phyloP scores from a whole-genome alignment of 2,888 invertebrate species.

The Hermaeophaga mercurialis region DNA sequence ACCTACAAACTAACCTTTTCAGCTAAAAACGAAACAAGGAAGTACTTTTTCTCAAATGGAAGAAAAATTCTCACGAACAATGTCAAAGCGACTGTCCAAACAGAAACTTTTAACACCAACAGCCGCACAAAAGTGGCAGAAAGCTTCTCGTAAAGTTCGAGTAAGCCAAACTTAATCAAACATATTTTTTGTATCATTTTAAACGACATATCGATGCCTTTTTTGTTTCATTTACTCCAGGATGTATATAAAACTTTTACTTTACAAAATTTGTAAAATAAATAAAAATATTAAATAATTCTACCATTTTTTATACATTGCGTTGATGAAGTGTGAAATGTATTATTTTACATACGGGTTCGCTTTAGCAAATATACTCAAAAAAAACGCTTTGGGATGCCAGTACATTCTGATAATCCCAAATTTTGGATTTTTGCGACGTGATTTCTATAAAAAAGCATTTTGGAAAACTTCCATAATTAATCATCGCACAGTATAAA shows the following conservation, averaged over 20 bases:
- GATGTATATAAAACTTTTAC: background rate
- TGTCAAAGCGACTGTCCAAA: conserved; percentile 68
- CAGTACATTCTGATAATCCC: too few species aligned
- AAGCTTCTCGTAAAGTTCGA: conserved; percentile 75
- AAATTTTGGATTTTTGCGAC: too few species aligned
- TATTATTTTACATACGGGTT: too few species aligned
- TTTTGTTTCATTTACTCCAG: background rate
- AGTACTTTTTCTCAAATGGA: conserved; percentile 68
- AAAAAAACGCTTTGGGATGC: too few species aligned
- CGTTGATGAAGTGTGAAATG: too few species aligned
- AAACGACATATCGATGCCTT: background rate
- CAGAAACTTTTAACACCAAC: conserved; percentile 56
- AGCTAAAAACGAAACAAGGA: conserved; percentile 67
- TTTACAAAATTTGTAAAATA: conserved; percentile 1
- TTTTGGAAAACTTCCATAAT: too few species aligned
- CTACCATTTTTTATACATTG: too few species aligned
- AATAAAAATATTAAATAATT: too few species aligned
- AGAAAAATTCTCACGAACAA: conserved; percentile 69
- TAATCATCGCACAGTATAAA: too few species aligned
- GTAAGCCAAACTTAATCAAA: conserved; percentile 61
- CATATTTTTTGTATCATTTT: conserved; percentile 1
- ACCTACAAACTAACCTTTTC: conserved; percentile 42
- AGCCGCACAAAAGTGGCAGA: conserved; percentile 65
- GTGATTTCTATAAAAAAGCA: too few species aligned
- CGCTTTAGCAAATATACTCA: too few species aligned